Evolutionary conservation across 1,140 invertebrate genomes (phyloP).

Genomic region (Pogonus chalceus): DNA sequence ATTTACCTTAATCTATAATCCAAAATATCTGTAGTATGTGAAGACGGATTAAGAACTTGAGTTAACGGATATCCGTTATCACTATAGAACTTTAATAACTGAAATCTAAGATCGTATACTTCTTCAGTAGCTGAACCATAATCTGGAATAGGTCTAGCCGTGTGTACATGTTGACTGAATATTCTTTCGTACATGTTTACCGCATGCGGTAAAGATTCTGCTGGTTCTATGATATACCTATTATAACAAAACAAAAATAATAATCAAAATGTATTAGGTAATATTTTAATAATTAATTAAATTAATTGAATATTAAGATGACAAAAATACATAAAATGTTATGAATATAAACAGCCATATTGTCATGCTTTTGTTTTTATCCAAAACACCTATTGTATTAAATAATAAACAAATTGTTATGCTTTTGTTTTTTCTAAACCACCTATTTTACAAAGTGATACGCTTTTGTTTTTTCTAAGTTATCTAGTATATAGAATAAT

Average conservation of each 20-base stretch:
- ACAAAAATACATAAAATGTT: too few relatives aligned
- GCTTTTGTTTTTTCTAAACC: not conserved
- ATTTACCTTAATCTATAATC: slow-evolving; percentile 66
- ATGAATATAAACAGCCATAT: too few relatives aligned
- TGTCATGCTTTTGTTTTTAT: too few relatives aligned
- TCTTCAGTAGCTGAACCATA: slow-evolving; percentile 16
- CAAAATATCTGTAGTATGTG: slow-evolving; percentile 66
- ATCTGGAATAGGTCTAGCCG: slow-evolving; percentile 42
- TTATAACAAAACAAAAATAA: not conserved
- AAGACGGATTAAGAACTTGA: slow-evolving; percentile 60
- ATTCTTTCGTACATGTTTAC: slow-evolving; percentile 56
- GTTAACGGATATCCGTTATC: slow-evolving; percentile 50
- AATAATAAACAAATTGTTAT: too few relatives aligned
- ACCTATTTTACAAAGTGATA: slow-evolving; percentile 14
- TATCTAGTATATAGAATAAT: not conserved
- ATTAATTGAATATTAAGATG: too few relatives aligned
- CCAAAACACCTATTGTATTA: not conserved
- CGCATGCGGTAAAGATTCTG: slow-evolving; percentile 55
- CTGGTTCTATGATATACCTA: slow-evolving; percentile 36
- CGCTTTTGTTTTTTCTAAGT: not conserved
- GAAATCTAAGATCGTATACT: slow-evolving; percentile 47
- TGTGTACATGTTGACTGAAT: slow-evolving; percentile 45
- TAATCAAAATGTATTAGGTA: too few relatives aligned
- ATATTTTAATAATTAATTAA: too few relatives aligned
- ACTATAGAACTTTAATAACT: slow-evolving; percentile 59